Evolutionary conservation across 2,888 invertebrate genomes (phyloP).

Genomic region (Drosophila fungiperda): DNA sequence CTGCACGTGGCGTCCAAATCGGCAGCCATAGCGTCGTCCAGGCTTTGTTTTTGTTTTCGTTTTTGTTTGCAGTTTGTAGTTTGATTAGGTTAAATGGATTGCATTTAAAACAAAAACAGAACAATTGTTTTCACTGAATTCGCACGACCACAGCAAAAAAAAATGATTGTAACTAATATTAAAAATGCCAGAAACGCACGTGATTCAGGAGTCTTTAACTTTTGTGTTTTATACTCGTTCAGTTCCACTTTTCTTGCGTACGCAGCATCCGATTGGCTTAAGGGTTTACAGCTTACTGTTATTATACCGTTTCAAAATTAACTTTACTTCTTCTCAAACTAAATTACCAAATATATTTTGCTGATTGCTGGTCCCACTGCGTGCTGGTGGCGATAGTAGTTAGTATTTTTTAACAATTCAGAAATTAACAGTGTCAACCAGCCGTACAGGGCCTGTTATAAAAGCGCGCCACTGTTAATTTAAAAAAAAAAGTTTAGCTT

Average conservation of each 20-base stretch:
- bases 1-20: constrained; percentile 69
- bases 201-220: constrained; percentile 38
- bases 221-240: constrained; percentile 22
- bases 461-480: neutral
- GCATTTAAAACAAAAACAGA: constrained; percentile 7
- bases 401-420: constrained; percentile 10
- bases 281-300: constrained; percentile 60
- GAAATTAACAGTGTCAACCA: neutral
- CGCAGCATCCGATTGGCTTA: constrained; percentile 52
- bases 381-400: constrained; percentile 15
- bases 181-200: constrained; percentile 37
- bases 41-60: constrained; percentile 51
- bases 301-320: constrained; percentile 37
- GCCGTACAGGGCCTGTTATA: constrained; percentile 21
- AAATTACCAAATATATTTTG: constrained; percentile 23
- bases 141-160: constrained; percentile 40
- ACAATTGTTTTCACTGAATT: constrained; percentile 27
- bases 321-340: constrained; percentile 7
- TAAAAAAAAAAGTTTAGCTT: neutral
- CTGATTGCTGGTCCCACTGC: neutral
- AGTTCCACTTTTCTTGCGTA: constrained; percentile 29
- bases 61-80: constrained; percentile 2
- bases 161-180: constrained; percentile 5
- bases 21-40: constrained; percentile 52
- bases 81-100: constrained; percentile 5